These are phyloP conservation scores for Myiothlypis chrysogaster DNA, from an alignment of 2,797 vertebrate species.

Conservation along the genomic window DNA sequence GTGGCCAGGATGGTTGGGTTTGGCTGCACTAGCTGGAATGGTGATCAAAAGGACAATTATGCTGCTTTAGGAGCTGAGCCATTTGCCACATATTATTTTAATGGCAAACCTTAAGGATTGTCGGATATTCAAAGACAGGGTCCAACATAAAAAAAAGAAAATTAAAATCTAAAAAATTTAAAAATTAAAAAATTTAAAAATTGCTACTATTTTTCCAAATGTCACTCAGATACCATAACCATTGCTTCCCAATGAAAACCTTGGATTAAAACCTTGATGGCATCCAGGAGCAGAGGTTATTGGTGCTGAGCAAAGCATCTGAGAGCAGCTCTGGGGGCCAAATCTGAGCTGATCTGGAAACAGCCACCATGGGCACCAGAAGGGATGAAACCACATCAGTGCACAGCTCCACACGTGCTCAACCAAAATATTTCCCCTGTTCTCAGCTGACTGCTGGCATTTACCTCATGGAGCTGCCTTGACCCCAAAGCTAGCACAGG, in stretches of 20 bases:
- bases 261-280: not conserved
- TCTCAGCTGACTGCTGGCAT: not conserved
- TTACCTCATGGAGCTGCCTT: not conserved
- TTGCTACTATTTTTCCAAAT: not conserved
- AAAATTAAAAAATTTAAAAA: fast-evolving
- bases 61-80: not conserved
- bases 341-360: not conserved
- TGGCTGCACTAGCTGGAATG: not conserved
- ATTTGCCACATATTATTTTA: not conserved
- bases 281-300: not conserved
- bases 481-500: not conserved
- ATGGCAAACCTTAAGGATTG: not conserved
- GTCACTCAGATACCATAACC: not conserved
- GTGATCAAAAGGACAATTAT: not conserved
- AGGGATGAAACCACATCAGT: not conserved
- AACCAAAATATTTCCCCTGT: not conserved
- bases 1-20: not conserved
- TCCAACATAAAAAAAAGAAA: not conserved
- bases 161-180: not conserved
- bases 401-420: fast-evolving
- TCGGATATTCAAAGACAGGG: not conserved
- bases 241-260: not conserved
- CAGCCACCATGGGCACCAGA: fast-evolving
- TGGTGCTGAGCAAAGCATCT: not conserved
- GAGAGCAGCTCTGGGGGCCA: not conserved